Evolutionary conservation across 2,797 vertebrate genomes (phyloP).

Genomic region (Manis crassicaudata): DNA sequence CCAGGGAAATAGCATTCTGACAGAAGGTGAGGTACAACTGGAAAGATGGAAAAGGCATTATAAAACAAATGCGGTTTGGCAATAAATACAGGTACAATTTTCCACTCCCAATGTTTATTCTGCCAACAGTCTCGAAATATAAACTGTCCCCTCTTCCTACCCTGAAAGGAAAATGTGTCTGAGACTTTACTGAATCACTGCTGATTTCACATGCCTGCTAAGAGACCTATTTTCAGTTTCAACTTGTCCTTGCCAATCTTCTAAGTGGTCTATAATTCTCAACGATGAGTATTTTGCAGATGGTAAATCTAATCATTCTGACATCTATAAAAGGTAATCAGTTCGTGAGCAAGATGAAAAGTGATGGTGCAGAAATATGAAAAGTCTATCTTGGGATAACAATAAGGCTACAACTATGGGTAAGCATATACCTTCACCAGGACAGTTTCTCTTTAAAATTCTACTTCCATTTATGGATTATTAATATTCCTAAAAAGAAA

Average conservation of each 20-base stretch:
- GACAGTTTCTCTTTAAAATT: not conserved
- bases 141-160: not conserved
- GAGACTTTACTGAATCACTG: constrained; percentile 54
- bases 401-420: constrained; percentile 28
- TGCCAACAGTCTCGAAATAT: constrained; percentile 43
- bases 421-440: not conserved
- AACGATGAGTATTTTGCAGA: constrained; percentile 70
- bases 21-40: not conserved
- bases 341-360: constrained; percentile 70
- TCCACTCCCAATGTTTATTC: constrained; percentile 46
- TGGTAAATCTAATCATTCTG: constrained; percentile 71
- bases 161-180: constrained; percentile 46
- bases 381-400: constrained; percentile 51
- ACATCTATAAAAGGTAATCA: constrained; percentile 71
- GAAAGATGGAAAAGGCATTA: constrained; percentile 8
- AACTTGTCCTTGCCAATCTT: constrained; percentile 68
- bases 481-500: not conserved
- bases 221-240: constrained; percentile 63
- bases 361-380: constrained; percentile 61
- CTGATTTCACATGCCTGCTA: constrained; percentile 61
- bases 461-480: not conserved
- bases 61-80: constrained; percentile 34
- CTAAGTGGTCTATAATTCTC: constrained; percentile 75
- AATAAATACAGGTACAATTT: constrained; percentile 50
- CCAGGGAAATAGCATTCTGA: not conserved